phyloP scores from a whole-genome alignment of 2,113 vertebrate species.

The Centropus bengalensis region DNA sequence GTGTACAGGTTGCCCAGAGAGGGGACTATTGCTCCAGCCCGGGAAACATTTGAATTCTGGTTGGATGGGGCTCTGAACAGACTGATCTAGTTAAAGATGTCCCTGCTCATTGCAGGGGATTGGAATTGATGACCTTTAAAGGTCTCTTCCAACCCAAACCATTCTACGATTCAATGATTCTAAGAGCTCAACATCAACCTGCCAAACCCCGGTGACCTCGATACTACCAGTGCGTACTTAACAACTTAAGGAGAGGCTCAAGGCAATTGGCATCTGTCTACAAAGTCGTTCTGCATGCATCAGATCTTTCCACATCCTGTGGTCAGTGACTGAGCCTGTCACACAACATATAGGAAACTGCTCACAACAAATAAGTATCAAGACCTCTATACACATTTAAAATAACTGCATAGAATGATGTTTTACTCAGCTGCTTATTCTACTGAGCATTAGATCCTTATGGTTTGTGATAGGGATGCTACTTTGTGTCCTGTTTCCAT shows the following conservation, averaged over 20 bases:
- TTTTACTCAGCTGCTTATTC: background rate
- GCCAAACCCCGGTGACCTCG: background rate
- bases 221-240: background rate
- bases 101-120: no score
- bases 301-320: background rate
- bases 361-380: background rate
- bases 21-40: no score
- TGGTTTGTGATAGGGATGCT: conserved; percentile 5
- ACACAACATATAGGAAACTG: background rate
- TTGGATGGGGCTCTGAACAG: no score
- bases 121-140: no score
- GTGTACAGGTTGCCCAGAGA: background rate
- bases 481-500: conserved; percentile 25
- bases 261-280: background rate
- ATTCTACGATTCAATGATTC: no score
- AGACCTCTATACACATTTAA: background rate
- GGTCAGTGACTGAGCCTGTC: background rate
- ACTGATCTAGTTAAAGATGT: no score
- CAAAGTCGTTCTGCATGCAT: background rate
- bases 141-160: no score
- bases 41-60: no score
- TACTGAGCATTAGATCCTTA: background rate
- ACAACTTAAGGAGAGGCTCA: background rate
- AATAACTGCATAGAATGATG: background rate
- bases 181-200: background rate